These are phyloP conservation scores for Corythornis cristatus DNA, from an alignment of 2,113 vertebrate genomes.

Conservation along the genomic window DNA sequence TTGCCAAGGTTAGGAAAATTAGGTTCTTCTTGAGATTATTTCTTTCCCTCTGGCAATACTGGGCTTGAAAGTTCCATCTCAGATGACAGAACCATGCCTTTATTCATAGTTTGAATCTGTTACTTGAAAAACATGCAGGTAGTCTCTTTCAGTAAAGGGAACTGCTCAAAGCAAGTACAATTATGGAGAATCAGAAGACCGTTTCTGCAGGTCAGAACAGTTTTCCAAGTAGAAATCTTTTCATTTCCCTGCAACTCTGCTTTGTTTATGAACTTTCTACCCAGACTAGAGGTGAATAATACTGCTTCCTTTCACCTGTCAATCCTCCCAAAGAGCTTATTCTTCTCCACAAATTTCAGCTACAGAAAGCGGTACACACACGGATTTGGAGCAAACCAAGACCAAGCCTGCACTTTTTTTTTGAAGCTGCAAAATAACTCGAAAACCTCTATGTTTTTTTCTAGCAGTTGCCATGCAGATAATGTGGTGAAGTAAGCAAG, in stretches of 20 bases:
- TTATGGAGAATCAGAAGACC: not conserved
- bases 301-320: not conserved
- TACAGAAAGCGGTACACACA: not conserved
- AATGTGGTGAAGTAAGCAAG: not conserved
- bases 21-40: not conserved
- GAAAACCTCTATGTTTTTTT: not conserved
- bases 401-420: not conserved
- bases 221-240: not conserved
- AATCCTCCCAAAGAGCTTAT: not conserved
- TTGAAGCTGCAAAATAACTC: not conserved
- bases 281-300: not conserved
- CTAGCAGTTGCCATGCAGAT: not conserved
- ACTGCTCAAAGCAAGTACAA: not conserved
- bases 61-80: not conserved
- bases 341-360: not conserved
- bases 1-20: not conserved
- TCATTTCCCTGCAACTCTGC: not conserved
- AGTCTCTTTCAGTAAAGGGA: not conserved
- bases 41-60: constrained; percentile 3
- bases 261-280: not conserved
- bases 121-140: not conserved
- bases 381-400: not conserved
- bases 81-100: not conserved
- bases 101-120: not conserved
- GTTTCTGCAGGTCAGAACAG: not conserved